These are phyloP conservation scores for Trichogramma pretiosum DNA, from an alignment of 1,140 invertebrate genomes.

Conservation along the genomic window DNA sequence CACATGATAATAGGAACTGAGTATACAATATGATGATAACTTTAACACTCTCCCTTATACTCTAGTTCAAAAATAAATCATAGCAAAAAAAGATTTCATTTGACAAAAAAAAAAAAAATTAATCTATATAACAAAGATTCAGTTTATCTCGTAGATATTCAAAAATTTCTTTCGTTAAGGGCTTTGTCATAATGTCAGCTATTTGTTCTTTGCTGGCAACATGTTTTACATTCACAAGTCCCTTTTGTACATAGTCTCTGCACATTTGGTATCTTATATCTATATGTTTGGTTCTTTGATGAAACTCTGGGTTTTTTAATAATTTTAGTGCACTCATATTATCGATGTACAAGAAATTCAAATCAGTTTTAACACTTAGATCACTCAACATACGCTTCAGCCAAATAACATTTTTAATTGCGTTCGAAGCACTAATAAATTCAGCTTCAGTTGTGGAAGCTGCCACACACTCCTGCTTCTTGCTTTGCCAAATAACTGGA, in stretches of 20 bases:
- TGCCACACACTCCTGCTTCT: constrained; percentile 3
- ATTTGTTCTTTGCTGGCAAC: background rate
- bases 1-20: no score
- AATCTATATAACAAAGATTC: no score
- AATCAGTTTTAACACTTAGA: no score
- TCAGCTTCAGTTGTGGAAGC: constrained; percentile 1
- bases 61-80: no score
- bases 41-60: no score
- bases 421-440: background rate
- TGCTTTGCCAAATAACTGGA: constrained; percentile 4
- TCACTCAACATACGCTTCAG: no score
- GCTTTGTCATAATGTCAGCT: background rate
- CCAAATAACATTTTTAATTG: constrained; percentile 4
- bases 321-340: constrained; percentile 18
- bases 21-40: no score
- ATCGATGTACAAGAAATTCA: no score
- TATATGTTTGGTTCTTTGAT: constrained; percentile 22
- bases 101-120: no score
- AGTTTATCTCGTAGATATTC: background rate
- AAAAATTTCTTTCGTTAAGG: background rate
- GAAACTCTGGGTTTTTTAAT: constrained; percentile 16
- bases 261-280: constrained; percentile 20
- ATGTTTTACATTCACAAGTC: background rate
- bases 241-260: constrained; percentile 12
- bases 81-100: no score